Conservation (phyloP, 2,888 invertebrate species). For the Pyralis farinalis region DNA sequence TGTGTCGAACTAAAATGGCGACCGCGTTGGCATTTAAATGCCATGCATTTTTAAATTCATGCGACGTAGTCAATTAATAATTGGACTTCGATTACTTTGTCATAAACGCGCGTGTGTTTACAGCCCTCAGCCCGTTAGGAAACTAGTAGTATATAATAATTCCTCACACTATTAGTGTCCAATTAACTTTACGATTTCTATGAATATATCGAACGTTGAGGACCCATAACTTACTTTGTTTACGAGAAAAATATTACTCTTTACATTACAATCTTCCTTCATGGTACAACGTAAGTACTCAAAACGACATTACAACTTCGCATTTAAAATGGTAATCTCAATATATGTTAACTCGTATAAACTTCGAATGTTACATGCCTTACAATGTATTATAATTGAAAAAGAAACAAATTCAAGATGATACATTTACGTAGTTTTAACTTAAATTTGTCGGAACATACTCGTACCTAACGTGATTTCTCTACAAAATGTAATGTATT, state of each 20-base stretch:
- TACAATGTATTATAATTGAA: slow-evolving; percentile 2
- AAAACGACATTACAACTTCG: slow-evolving; percentile 13
- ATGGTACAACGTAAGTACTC: slow-evolving; percentile 17
- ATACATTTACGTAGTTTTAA: too few relatives aligned
- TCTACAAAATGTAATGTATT: too few relatives aligned
- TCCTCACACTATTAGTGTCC: slow-evolving; percentile 45
- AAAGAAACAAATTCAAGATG: neutral
- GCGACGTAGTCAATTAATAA: slow-evolving; percentile 72
- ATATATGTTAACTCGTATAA: slow-evolving; percentile 14
- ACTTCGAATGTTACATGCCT: slow-evolving; percentile 21
- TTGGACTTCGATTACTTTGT: slow-evolving; percentile 73
- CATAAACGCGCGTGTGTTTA: slow-evolving; percentile 57
- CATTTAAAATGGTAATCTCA: slow-evolving; percentile 13
- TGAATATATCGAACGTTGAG: slow-evolving; percentile 48
- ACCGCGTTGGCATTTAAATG: slow-evolving; percentile 77
- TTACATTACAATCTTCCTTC: slow-evolving; percentile 24
- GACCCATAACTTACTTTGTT: slow-evolving; percentile 39
- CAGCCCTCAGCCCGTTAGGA: slow-evolving; percentile 52
- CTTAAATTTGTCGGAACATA: too few relatives aligned
- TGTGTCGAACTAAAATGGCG: slow-evolving; percentile 73
- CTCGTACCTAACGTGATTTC: too few relatives aligned
- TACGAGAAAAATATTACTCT: slow-evolving; percentile 43
- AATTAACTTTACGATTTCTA: slow-evolving; percentile 56
- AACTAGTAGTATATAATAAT: slow-evolving; percentile 53
- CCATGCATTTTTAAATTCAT: slow-evolving; percentile 78